phyloP scores from a whole-genome alignment of 30 jellyfish, hydroid and myxozoan genomes.

The Morbakka virulenta region DNA sequence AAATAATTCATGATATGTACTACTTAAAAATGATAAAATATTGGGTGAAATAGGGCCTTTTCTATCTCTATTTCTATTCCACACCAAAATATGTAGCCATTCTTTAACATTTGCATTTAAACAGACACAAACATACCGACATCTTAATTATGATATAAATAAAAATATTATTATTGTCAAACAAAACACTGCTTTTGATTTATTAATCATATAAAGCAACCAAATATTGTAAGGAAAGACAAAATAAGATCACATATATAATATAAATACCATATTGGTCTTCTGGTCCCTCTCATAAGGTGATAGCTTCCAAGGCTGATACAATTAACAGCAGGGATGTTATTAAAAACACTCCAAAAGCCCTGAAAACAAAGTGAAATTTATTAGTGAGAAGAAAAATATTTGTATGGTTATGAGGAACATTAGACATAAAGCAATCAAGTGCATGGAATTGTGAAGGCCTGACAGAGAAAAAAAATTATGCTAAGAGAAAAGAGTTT shows the following conservation, averaged over 20 bases:
- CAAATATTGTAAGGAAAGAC: background rate
- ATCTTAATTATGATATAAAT: background rate
- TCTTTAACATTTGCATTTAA: too few relatives aligned
- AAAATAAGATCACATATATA: background rate
- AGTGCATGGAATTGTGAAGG: too few relatives aligned
- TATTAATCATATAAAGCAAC: background rate
- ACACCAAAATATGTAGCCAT: too few relatives aligned
- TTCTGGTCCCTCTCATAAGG: slow-evolving; percentile 88
- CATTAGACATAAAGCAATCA: background rate
- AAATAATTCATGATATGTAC: too few relatives aligned
- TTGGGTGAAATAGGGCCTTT: too few relatives aligned
- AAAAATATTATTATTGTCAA: background rate
- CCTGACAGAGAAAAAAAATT: too few relatives aligned
- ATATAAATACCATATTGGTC: slow-evolving; percentile 90
- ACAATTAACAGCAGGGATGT: slow-evolving; percentile 84
- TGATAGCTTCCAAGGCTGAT: slow-evolving; percentile 93
- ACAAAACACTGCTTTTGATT: background rate
- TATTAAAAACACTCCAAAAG: slow-evolving; percentile 95
- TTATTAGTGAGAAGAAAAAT: background rate
- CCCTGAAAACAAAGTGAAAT: slow-evolving; percentile 47
- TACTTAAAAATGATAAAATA: too few relatives aligned
- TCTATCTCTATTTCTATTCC: too few relatives aligned
- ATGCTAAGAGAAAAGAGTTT: too few relatives aligned
- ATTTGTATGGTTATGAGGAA: background rate
- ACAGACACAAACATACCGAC: background rate